These are phyloP conservation scores for Spea bombifrons DNA, from an alignment of 2,113 vertebrate genomes.

Conservation along the genomic window DNA sequence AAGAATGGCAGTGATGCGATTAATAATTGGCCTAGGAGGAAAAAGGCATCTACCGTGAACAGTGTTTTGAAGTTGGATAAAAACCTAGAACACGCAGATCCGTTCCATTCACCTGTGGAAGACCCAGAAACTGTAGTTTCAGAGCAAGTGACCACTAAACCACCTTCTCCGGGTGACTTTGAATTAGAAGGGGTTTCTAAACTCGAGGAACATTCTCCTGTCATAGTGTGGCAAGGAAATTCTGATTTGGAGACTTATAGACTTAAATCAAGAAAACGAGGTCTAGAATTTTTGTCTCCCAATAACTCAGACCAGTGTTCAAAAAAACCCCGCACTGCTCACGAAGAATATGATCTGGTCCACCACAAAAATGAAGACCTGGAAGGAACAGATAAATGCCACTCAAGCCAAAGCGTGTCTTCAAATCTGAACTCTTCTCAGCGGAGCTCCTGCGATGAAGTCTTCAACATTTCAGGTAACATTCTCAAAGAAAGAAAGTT, in stretches of 20 bases:
- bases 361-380: constrained; percentile 24
- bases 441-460: constrained; percentile 40
- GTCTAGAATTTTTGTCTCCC: constrained; percentile 30
- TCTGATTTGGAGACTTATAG: constrained; percentile 54
- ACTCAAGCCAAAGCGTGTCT: constrained; percentile 16
- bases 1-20: constrained; percentile 81
- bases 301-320: constrained; percentile 46
- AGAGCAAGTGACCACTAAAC: constrained; percentile 22
- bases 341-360: background rate
- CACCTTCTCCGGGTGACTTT: constrained; percentile 67
- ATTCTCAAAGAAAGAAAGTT: no score
- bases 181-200: constrained; percentile 81
- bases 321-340: constrained; percentile 52
- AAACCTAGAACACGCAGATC: constrained; percentile 51
- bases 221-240: constrained; percentile 53
- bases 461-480: constrained; percentile 63
- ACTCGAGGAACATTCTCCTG: constrained; percentile 74
- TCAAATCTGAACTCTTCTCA: background rate
- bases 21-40: constrained; percentile 87
- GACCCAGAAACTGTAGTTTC: background rate
- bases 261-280: constrained; percentile 59
- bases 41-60: constrained; percentile 66
- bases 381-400: constrained; percentile 21
- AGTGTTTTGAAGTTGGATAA: constrained; percentile 42
- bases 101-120: constrained; percentile 49